Evolutionary conservation across 2,888 invertebrate species (phyloP), one percentile per base, ranked within the genome.

Genomic region (Sesia apiformis): DNA sequence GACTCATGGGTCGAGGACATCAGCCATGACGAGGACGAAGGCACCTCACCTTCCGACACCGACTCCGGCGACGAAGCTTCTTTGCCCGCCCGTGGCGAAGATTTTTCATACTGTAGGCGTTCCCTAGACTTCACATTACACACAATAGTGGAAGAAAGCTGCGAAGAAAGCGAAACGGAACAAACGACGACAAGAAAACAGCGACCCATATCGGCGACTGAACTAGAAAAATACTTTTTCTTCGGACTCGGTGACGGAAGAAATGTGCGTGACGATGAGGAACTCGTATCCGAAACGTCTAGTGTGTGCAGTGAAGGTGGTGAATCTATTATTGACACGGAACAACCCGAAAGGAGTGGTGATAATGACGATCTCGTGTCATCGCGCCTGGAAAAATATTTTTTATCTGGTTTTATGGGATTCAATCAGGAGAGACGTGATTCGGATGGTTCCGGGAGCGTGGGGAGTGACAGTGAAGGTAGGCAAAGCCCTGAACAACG

Each of bases 81-180:
- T 6, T 91, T 93, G 58, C 91, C 92, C 7, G 94, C 95, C 67
- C 91, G 95, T 4, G 95, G 96, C 68, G 96, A 96, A 59, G 96
- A 96, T 60, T 90, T 96, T 51, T 90, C 95, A 4, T 96, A 96
- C 74, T 94, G 95, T 73, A 91, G 96, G 38, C 92, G 96, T 54
- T 92, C 94, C 56, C 93, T 97, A 69, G 96, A 97, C 82, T 96
- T 97, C 75, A 97, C 97, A 2, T 86, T 97, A 60, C 97, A 97
- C 74, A 97, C 97, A 0, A 97, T 97, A 64, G 94, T 97, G 40
- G 97, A 97, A 85, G 97, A 97, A 83, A 97, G 96, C 69, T 97
- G 97, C 78, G 97, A 97, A 85, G 97, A 97, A 81, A 97, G 97
- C 79, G 96, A 96, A 81, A 92, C 94, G 58, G 96, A 96, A 68